phyloP scores from a whole-genome alignment of 1,140 invertebrate genomes.

The Drosophila hydei region DNA sequence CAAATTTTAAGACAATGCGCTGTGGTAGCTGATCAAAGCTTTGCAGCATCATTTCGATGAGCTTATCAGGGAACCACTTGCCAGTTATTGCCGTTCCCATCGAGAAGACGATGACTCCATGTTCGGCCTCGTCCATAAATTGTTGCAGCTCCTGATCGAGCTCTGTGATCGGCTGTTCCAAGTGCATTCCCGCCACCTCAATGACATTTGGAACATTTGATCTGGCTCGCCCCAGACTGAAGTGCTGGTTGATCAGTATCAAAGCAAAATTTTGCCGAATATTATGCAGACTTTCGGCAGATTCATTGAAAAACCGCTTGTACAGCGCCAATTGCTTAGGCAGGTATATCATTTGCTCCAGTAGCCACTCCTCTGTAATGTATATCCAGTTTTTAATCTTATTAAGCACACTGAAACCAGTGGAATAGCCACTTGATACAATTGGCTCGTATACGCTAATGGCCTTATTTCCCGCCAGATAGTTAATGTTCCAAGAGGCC shows the following conservation, averaged over 20 bases:
- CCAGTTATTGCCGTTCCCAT: conserved; percentile 86
- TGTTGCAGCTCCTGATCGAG: conserved; percentile 77
- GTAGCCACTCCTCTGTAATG: conserved; percentile 54
- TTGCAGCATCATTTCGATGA: conserved; percentile 53
- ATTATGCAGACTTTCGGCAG: conserved; percentile 35
- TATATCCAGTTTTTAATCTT: conserved; percentile 79
- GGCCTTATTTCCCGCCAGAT: conserved; percentile 63
- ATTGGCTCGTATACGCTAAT: conserved; percentile 79
- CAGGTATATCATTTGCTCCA: conserved; percentile 48
- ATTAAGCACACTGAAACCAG: conserved; percentile 78
- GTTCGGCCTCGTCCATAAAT: conserved; percentile 85
- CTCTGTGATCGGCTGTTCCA: conserved; percentile 70
- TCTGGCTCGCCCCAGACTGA: conserved; percentile 62
- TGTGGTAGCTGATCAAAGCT: conserved; percentile 62
- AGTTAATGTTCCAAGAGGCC: conserved; percentile 65
- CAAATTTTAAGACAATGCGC: conserved; percentile 85
- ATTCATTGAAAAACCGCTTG: conserved; percentile 60
- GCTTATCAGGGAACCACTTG: conserved; percentile 84
- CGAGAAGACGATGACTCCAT: conserved; percentile 86
- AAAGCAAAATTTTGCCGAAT: conserved; percentile 59
- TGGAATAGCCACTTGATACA: conserved; percentile 57
- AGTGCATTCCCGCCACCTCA: conserved; percentile 86
- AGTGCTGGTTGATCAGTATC: conserved; percentile 74
- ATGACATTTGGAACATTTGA: conserved; percentile 75
- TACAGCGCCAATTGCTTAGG: conserved; percentile 71